Conservation (phyloP, 2,113 vertebrate genomes). For the Scolopax mira region DNA sequence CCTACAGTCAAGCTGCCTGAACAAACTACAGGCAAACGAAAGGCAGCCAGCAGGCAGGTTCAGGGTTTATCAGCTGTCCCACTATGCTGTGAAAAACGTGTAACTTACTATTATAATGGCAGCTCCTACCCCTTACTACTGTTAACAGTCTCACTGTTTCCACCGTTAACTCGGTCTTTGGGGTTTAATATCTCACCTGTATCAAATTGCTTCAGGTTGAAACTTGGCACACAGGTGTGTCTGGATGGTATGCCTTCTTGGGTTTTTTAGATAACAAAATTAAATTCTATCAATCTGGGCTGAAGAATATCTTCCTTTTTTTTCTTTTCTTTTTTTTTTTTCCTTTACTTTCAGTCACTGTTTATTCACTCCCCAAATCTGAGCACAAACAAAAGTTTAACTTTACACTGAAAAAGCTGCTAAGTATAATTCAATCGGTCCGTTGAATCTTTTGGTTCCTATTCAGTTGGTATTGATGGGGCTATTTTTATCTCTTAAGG, state of each 20-base stretch:
- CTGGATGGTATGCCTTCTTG: not conserved
- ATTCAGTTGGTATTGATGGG: not conserved
- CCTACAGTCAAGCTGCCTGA: not conserved
- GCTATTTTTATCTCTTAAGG: not conserved
- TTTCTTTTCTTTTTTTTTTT: fast-evolving
- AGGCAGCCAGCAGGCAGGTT: not conserved
- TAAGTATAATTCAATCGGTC: not conserved
- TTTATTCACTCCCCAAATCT: not conserved
- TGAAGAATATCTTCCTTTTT: not conserved
- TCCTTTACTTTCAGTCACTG: not conserved
- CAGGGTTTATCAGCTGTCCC: not conserved
- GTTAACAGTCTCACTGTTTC: not conserved
- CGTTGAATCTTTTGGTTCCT: not conserved
- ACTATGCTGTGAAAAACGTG: not conserved
- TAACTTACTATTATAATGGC: not conserved
- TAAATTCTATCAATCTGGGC: not conserved
- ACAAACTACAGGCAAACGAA: not conserved
- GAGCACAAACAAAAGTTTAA: not conserved
- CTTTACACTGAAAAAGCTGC: not conserved
- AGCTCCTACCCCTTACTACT: not conserved
- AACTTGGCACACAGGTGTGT: not conserved
- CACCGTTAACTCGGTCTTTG: not conserved
- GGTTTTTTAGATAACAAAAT: not conserved
- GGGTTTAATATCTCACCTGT: conserved; percentile 37
- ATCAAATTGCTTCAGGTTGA: not conserved